These are phyloP conservation scores for Pygocentrus nattereri DNA, from an alignment of 2,797 vertebrate genomes.

Conservation along the genomic window DNA sequence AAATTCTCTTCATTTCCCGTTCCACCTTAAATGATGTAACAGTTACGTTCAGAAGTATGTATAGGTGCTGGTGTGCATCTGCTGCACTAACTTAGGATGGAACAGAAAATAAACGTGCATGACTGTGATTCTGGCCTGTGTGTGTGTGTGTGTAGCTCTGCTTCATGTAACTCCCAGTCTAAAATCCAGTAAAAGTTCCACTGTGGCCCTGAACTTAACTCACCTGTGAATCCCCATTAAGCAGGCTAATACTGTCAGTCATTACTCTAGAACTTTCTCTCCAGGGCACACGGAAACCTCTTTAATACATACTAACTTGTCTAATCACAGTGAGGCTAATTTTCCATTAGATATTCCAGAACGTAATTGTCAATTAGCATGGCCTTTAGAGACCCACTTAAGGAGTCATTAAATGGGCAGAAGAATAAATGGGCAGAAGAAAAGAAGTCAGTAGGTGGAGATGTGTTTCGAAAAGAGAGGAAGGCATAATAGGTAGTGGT, in stretches of 20 bases:
- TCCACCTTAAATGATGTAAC: no score
- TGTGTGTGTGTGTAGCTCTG: no score
- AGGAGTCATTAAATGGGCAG: slow-evolving; percentile 10
- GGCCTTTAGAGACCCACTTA: slow-evolving; percentile 27
- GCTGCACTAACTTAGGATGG: no score
- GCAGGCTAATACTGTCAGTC: neutral
- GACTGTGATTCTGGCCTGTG: no score
- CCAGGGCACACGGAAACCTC: slow-evolving; percentile 25
- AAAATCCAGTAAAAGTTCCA: no score
- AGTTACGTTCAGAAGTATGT: no score
- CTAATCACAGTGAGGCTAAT: slow-evolving; percentile 39
- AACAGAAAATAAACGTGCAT: no score
- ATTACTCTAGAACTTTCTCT: neutral
- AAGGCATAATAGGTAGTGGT: neutral
- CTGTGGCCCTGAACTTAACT: no score
- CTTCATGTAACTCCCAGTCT: no score
- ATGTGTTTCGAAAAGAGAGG: neutral
- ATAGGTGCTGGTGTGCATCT: no score
- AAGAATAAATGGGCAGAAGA: neutral
- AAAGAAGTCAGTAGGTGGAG: neutral
- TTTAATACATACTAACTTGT: slow-evolving; percentile 48
- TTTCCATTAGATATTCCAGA: slow-evolving; percentile 42
- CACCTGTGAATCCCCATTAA: neutral
- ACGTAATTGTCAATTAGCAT: slow-evolving; percentile 50
- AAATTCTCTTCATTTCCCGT: no score